These are phyloP conservation scores for Tadarida brasiliensis DNA, from an alignment of 2,797 vertebrate genomes.

Conservation along the genomic window DNA sequence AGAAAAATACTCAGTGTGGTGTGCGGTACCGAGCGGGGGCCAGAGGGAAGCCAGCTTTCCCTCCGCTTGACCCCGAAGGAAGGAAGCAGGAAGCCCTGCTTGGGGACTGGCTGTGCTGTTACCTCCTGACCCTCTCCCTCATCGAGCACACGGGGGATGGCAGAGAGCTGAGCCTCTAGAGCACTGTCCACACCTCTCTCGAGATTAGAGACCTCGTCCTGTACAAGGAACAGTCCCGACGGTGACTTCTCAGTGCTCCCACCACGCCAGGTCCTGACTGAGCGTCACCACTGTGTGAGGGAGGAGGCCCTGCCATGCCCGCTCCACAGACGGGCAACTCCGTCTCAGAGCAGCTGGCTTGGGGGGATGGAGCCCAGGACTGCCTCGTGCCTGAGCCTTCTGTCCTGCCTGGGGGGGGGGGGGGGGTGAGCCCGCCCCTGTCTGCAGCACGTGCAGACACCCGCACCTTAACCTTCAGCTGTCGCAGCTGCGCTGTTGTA, in stretches of 20 bases:
- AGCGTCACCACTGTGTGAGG: background rate
- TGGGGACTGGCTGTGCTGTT: slow-evolving; percentile 45
- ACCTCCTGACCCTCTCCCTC: slow-evolving; percentile 59
- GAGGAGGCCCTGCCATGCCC: background rate
- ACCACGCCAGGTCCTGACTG: fast-evolving
- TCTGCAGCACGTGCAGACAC: background rate
- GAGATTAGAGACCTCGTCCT: background rate
- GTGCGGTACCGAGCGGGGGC: background rate
- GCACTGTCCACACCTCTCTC: background rate
- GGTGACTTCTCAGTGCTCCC: background rate
- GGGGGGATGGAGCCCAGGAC: background rate
- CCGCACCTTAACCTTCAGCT: background rate
- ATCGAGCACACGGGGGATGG: background rate
- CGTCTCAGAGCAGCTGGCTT: background rate
- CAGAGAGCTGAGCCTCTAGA: background rate
- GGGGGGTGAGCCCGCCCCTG: fast-evolving
- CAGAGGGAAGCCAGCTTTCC: slow-evolving; percentile 53
- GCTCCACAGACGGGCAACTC: background rate
- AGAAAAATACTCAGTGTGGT: background rate
- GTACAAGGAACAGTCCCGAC: background rate
- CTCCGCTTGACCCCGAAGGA: slow-evolving; percentile 64
- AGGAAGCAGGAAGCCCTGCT: slow-evolving; percentile 80
- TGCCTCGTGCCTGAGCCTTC: background rate
- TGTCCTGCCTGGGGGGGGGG: background rate
- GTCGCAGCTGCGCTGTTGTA: fast-evolving